phyloP scores from a whole-genome alignment of 2,113 vertebrate genomes.

The Eudyptes chrysolophus region DNA sequence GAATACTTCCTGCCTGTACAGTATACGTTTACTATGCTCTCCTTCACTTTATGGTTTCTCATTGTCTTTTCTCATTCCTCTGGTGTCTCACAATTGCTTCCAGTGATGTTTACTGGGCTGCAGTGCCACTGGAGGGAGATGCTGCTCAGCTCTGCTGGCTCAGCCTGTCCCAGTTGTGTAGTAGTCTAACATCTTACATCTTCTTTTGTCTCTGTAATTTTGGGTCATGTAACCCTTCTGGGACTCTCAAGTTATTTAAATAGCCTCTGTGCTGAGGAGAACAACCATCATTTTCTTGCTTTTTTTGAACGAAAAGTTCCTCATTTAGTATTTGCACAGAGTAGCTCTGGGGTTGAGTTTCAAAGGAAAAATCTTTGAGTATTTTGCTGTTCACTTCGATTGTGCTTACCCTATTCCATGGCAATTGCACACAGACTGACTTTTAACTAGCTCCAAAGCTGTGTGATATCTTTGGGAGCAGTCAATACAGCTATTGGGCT shows the following conservation, averaged over 20 bases:
- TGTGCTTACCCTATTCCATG: not conserved
- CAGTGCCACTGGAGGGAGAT: not conserved
- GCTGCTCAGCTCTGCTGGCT: not conserved
- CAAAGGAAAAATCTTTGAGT: not conserved
- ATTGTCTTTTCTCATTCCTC: not conserved
- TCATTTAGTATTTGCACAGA: conserved; percentile 9
- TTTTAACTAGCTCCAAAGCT: conserved; percentile 35
- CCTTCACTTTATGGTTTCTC: not conserved
- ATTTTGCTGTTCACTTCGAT: not conserved
- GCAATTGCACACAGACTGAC: not conserved
- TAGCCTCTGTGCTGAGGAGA: not conserved
- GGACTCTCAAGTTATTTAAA: conserved; percentile 2
- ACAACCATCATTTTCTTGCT: not conserved
- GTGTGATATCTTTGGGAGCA: not conserved
- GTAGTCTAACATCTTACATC: not conserved
- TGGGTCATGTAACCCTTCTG: not conserved
- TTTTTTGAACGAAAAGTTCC: not conserved
- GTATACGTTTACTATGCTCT: not conserved
- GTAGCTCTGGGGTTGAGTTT: conserved; percentile 3
- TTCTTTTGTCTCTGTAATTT: conserved; percentile 6
- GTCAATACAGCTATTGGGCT: not conserved
- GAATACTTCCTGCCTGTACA: not conserved
- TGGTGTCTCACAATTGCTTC: not conserved
- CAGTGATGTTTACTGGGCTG: not conserved
- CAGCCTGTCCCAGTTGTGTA: not conserved